A percentile compares a stretch with the other conserved stretches of the same genome.
Evolutionary conservation across 2,888 invertebrate species (phyloP).

Genomic region (Dinocampus coccinellae): DNA sequence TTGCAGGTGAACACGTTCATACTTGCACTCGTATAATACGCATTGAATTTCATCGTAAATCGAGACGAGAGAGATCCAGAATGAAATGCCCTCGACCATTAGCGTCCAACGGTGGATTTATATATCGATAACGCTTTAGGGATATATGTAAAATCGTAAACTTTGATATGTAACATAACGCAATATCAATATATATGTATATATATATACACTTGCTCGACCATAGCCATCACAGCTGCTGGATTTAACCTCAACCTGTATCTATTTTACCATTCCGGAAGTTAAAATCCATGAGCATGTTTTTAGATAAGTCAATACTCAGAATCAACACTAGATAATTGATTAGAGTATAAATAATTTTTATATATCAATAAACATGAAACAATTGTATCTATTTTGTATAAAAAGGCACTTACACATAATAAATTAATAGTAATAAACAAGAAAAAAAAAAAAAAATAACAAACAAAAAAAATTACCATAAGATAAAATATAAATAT

Average conservation of each 20-base stretch:
- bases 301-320: not conserved
- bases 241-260: conserved; percentile 38
- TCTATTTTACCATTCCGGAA: conserved; percentile 55
- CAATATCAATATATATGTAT: conserved; percentile 1
- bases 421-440: not conserved
- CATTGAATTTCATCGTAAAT: conserved; percentile 26
- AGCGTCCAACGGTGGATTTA: conserved; percentile 35
- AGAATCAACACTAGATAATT: not conserved
- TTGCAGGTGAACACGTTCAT: conserved; percentile 31
- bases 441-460: not conserved
- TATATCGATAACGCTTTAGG: conserved; percentile 33
- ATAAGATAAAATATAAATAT: not conserved
- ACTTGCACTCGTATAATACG: conserved; percentile 21
- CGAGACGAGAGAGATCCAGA: conserved; percentile 33
- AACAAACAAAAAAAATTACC: not conserved
- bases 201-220: not conserved
- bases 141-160: conserved; percentile 39
- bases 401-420: not conserved
- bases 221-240: not conserved
- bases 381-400: not conserved
- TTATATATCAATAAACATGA: not conserved
- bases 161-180: conserved; percentile 32
- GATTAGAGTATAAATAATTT: conserved; percentile 19
- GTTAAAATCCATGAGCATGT: conserved; percentile 24
- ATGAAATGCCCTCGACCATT: conserved; percentile 38